phyloP scores from a whole-genome alignment of 2,113 vertebrate genomes.

The Cichladusa arquata region DNA sequence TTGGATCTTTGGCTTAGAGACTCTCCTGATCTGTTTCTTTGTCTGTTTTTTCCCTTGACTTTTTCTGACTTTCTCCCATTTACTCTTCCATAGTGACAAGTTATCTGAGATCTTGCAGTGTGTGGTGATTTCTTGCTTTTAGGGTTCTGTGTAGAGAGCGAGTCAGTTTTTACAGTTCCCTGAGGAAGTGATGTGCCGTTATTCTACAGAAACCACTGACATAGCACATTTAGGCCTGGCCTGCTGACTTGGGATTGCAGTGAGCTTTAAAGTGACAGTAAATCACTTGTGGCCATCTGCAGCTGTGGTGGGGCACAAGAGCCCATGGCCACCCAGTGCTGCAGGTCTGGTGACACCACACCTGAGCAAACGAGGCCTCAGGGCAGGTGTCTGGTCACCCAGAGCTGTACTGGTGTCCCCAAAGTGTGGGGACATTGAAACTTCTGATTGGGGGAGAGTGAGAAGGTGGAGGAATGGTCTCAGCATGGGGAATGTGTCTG shows the following conservation, averaged over 20 bases:
- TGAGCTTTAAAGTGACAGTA: background rate
- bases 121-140: constrained; percentile 5
- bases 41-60: background rate
- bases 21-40: background rate
- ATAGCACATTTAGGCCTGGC: background rate
- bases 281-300: background rate
- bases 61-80: background rate
- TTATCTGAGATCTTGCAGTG: background rate
- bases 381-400: background rate
- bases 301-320: background rate
- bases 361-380: background rate
- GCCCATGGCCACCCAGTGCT: accelerated
- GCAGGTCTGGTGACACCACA: background rate
- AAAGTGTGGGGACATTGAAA: accelerated
- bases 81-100: background rate
- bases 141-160: background rate
- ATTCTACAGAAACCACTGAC: constrained; percentile 13
- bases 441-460: background rate
- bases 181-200: background rate
- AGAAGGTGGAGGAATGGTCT: background rate
- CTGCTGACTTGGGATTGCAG: background rate
- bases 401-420: background rate
- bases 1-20: background rate
- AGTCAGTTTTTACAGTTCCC: constrained; percentile 27
- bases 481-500: background rate